Evolutionary conservation across 2,113 vertebrate genomes (phyloP), one percentile per base, ranked within the genome.

Genomic region (Phrynosoma blainvillii): DNA sequence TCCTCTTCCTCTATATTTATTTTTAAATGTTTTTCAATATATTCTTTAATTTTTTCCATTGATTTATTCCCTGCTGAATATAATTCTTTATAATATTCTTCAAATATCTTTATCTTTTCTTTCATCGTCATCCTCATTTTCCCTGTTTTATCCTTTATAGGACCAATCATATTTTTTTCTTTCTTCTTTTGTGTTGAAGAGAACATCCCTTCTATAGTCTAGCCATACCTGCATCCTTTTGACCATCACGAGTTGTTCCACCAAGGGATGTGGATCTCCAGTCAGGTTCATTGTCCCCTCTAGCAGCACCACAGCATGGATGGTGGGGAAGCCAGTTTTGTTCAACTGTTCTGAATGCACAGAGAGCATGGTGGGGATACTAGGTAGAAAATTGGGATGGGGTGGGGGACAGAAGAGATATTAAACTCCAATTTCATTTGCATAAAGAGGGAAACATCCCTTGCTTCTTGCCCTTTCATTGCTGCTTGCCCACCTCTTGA

Each of bases 261-360:
- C 98, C 82, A 99, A 95, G 0, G 98, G 98, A 93, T 99, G 99
- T 0, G 95, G 98, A 91, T 99, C 99, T 11, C 98, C 98, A 0
- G 99, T 99, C 93, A 99, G 97, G 96, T 99, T 99, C 98, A 99
- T 99, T 92, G 99, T 99, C 1, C 99, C 99, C 90, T 99, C 99
- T 74, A 99, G 96, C 97, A 99, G 97, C 89, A 99, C 96, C 91
- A 99, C 97, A 0, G 98, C 98, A 0, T 99, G 99, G 76, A 99
- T 96, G 0, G 99, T 99, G 36, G 98, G 99, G 95, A 99, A 99
- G 80, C 98, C 97, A 0, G 98, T 97, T 88, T 97, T 97, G 36
- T 96, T 93, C 40, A 96, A 96, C 73, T 97, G 97, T 87, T 98
- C 98, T 0, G 96, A 93, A 91, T 98, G 98, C 52, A 96, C 94